Percentiles rank a stretch among this genome's conserved stretches.
phyloP scores from a whole-genome alignment of 2,113 vertebrate species.

The Lagopus leucura region DNA sequence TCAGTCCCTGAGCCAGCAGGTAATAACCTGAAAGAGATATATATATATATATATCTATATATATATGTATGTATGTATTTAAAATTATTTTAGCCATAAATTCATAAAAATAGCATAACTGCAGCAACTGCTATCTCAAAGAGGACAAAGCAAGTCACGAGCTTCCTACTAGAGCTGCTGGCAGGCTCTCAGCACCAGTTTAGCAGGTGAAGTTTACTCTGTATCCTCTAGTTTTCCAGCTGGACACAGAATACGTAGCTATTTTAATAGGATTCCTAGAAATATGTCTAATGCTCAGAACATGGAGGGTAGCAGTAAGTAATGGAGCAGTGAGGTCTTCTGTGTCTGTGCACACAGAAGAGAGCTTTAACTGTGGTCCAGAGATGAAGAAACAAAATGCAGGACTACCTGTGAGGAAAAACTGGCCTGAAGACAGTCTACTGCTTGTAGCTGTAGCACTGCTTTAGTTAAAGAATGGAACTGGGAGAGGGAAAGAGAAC shows the following conservation, averaged over 20 bases:
- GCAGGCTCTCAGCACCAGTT: background rate
- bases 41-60: background rate
- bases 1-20: slow-evolving; percentile 53
- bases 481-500: background rate
- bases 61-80: no score
- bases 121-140: background rate
- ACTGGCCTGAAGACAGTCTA: background rate
- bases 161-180: background rate
- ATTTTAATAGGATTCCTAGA: background rate
- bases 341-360: background rate
- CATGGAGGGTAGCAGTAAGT: background rate
- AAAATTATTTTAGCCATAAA: slow-evolving; percentile 22
- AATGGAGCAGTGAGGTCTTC: background rate
- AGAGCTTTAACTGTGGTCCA: background rate
- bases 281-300: background rate
- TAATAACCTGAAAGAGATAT: background rate
- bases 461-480: background rate
- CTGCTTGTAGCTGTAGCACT: background rate
- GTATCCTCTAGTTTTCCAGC: background rate
- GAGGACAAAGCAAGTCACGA: background rate
- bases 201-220: background rate
- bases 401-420: background rate
- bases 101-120: background rate
- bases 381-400: background rate
- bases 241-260: background rate